A percentile compares a stretch with the other conserved stretches of the same genome.
Conservation (phyloP, 1,140 invertebrate genomes). For the Megalonaias nervosa region DNA sequence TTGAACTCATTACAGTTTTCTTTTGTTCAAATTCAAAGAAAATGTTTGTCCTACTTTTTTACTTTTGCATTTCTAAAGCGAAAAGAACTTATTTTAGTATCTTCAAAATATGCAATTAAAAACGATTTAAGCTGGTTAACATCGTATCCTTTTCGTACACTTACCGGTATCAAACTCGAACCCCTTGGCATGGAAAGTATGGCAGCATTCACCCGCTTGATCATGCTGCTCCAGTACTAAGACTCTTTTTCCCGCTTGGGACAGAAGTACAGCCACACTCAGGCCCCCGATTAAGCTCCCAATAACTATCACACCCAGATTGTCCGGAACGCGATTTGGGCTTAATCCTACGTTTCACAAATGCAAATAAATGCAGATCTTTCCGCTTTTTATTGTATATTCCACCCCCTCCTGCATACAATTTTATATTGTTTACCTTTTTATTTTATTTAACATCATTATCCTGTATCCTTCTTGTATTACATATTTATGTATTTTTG, state of each 20-base stretch:
- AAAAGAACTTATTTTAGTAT: too few species aligned
- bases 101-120: too few species aligned
- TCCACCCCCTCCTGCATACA: background rate
- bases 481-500: too few species aligned
- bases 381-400: too few species aligned
- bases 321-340: constrained; percentile 51
- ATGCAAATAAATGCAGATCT: background rate
- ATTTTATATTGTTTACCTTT: background rate
- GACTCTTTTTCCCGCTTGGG: constrained; percentile 67
- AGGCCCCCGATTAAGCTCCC: constrained; percentile 71
- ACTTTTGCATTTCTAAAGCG: too few species aligned
- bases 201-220: constrained; percentile 68
- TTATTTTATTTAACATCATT: background rate
- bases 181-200: constrained; percentile 67
- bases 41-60: too few species aligned
- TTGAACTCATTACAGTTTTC: too few species aligned
- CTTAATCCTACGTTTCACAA: constrained; percentile 54
- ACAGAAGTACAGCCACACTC: constrained; percentile 62
- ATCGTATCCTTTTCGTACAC: background rate
- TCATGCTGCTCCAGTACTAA: constrained; percentile 72
- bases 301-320: constrained; percentile 70
- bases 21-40: too few species aligned
- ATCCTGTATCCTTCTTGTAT: too few species aligned
- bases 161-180: constrained; percentile 72
- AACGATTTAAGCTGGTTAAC: too few species aligned